Percentiles rank a stretch among this genome's conserved stretches.
Conservation (phyloP, 2,113 vertebrate genomes). For the Clarias gariepinus region DNA sequence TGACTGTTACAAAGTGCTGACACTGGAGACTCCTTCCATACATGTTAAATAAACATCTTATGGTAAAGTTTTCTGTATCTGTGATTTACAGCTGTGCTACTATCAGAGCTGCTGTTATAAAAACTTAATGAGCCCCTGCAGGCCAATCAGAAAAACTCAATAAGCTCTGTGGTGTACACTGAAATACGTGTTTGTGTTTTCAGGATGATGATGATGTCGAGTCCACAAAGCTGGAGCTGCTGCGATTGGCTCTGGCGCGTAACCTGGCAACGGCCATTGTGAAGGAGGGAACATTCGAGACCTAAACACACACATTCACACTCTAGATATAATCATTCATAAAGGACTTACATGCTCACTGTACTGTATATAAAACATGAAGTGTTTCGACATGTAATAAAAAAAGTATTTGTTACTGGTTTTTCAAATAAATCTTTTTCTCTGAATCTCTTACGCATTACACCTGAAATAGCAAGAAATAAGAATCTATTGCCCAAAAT, state of each 20-base stretch:
- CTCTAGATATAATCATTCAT: not conserved
- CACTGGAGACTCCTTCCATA: not conserved
- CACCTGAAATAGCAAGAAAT: too few species aligned
- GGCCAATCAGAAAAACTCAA: not conserved
- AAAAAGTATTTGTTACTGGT: not conserved
- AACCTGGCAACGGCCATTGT: conserved; percentile 74
- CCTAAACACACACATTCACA: conserved; percentile 47
- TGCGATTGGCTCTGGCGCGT: conserved; percentile 87
- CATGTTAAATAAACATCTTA: not conserved
- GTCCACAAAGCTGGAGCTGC: conserved; percentile 21
- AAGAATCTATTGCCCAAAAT: too few species aligned
- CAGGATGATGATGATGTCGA: conserved; percentile 75
- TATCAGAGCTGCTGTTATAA: not conserved
- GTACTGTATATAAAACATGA: conserved; percentile 29
- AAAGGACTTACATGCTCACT: not conserved
- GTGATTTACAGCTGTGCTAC: not conserved
- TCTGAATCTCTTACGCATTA: not conserved
- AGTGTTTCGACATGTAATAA: conserved; percentile 13
- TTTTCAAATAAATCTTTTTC: not conserved
- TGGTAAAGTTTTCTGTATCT: not conserved
- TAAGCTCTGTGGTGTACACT: not conserved
- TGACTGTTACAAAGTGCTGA: too few species aligned
- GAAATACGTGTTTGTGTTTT: conserved; percentile 45
- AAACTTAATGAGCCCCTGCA: not conserved
- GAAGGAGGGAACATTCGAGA: conserved; percentile 85